Percentiles rank a stretch among this genome's conserved stretches.
phyloP scores from a whole-genome alignment of 2,888 invertebrate genomes.

The Nipponacmea schrenckii region DNA sequence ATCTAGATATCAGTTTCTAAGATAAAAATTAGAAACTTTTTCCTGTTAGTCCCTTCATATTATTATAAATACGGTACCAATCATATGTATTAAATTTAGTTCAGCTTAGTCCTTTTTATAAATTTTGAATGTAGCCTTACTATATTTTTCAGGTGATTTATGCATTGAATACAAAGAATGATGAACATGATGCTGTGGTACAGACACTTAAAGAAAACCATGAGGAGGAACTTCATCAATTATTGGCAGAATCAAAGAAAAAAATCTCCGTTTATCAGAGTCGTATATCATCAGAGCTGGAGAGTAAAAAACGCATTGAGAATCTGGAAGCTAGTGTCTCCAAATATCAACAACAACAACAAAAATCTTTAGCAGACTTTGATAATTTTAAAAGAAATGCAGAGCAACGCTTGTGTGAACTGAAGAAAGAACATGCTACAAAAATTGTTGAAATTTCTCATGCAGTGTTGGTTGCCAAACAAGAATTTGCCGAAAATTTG shows the following conservation, averaged over 20 bases:
- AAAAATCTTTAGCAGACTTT: conserved; percentile 50
- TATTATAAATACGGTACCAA: too few species aligned
- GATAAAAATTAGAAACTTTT: too few species aligned
- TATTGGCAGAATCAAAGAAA: conserved; percentile 61
- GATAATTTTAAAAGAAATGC: conserved; percentile 51
- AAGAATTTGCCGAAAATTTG: conserved; percentile 60
- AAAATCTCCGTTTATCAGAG: conserved; percentile 55
- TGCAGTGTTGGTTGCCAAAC: conserved; percentile 59
- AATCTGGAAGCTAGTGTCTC: conserved; percentile 49
- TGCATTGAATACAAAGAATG: conserved; percentile 68
- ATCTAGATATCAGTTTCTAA: too few species aligned
- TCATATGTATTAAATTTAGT: too few species aligned
- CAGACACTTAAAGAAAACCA: conserved; percentile 62
- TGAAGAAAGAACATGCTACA: conserved; percentile 55
- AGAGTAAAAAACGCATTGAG: conserved; percentile 47
- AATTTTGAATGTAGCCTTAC: too few species aligned
- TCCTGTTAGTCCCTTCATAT: too few species aligned
- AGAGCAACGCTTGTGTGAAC: conserved; percentile 49
- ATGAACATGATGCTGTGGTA: conserved; percentile 65
- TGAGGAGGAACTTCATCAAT: conserved; percentile 62
- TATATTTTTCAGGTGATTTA: conserved; percentile 63
- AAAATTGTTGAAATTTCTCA: conserved; percentile 58
- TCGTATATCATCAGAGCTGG: conserved; percentile 49
- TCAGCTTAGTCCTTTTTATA: too few species aligned
- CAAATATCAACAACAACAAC: conserved; percentile 53